These are phyloP conservation scores for Paragorgia papillata DNA, from an alignment of 92 coral and sea anemone species.

Conservation along the genomic window DNA sequence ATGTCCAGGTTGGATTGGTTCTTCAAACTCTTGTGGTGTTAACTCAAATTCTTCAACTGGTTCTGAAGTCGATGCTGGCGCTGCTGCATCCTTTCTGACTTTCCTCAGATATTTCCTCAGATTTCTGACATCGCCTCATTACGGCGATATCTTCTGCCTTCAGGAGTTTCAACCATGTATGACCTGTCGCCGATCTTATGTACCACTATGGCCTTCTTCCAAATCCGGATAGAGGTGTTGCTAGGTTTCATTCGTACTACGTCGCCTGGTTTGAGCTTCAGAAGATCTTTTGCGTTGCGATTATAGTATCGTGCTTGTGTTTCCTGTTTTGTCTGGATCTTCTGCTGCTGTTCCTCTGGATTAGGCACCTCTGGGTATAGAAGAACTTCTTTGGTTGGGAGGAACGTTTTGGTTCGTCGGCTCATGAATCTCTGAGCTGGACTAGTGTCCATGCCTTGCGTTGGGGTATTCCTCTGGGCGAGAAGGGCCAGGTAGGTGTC, in stretches of 20 bases:
- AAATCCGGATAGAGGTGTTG: background rate
- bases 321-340: background rate
- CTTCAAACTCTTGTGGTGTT: no score
- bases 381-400: background rate
- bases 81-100: no score
- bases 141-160: conserved; percentile 8
- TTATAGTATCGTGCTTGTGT: background rate
- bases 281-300: conserved; percentile 16
- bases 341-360: background rate
- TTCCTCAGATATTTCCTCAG: no score
- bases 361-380: background rate
- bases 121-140: no score
- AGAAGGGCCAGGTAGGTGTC: no score
- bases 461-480: no score
- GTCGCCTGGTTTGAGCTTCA: conserved; percentile 2
- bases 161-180: conserved; percentile 11
- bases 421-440: conserved; percentile 16
- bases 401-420: conserved; percentile 22
- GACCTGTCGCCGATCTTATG: conserved; percentile 2
- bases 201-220: background rate
- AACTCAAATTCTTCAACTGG: no score
- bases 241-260: conserved; percentile 8
- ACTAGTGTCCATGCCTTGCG: no score
- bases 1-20: no score
- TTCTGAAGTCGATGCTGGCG: no score